phyloP scores from a whole-genome alignment of 2,113 vertebrate genomes.

The Corvus hawaiiensis region DNA sequence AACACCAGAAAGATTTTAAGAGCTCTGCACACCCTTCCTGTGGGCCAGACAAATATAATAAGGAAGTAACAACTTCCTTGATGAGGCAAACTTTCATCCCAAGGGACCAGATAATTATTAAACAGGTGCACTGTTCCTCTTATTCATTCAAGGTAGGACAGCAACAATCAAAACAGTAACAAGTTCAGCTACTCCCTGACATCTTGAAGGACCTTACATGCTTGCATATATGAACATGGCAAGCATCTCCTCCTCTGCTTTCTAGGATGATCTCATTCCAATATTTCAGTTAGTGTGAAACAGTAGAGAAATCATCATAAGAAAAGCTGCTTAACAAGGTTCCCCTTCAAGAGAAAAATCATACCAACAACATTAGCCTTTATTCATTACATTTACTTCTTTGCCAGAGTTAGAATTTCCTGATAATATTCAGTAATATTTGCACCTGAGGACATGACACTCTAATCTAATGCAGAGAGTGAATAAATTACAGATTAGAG shows the following conservation, averaged over 20 bases:
- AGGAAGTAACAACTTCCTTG: constrained; percentile 25
- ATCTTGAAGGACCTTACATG: background rate
- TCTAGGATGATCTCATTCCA: background rate
- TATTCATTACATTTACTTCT: background rate
- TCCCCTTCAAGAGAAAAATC: background rate
- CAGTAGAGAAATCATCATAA: background rate
- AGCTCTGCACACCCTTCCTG: background rate
- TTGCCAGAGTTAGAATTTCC: background rate
- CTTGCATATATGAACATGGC: background rate
- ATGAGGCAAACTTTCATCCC: background rate
- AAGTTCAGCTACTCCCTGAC: background rate
- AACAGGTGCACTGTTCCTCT: background rate
- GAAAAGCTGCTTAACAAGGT: background rate
- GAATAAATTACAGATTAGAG: background rate
- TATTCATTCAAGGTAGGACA: background rate
- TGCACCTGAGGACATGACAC: background rate
- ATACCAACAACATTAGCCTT: background rate
- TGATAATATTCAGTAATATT: background rate
- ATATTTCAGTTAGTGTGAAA: background rate
- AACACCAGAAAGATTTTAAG: background rate
- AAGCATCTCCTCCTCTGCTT: background rate
- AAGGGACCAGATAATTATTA: background rate
- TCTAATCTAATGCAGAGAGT: background rate
- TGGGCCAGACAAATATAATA: background rate
- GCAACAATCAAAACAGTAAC: background rate